A percentile compares a stretch with the other conserved stretches of the same genome.
phyloP scores from a whole-genome alignment of 2,888 invertebrate genomes.

The Cephus pulcher region DNA sequence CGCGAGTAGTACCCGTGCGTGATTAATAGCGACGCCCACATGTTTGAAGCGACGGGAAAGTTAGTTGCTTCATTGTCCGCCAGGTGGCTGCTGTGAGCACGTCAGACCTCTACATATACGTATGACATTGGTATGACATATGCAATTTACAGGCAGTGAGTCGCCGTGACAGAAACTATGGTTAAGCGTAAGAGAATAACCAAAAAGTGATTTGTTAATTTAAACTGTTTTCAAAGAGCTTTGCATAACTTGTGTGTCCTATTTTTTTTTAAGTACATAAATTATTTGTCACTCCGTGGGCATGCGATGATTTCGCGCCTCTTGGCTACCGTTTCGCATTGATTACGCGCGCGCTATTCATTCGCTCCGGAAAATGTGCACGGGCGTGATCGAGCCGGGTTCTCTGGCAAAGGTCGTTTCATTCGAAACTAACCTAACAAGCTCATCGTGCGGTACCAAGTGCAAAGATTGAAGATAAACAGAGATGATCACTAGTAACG shows the following conservation, averaged over 20 bases:
- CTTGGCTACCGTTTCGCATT: slow-evolving; percentile 38
- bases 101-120: neutral
- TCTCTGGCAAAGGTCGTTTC: slow-evolving; percentile 31
- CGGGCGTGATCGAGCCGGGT: neutral
- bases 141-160: neutral
- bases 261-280: slow-evolving; percentile 30
- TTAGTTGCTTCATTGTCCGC: neutral
- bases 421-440: slow-evolving; percentile 45
- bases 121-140: neutral
- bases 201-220: slow-evolving; percentile 49
- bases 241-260: slow-evolving; percentile 29
- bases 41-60: neutral
- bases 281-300: slow-evolving; percentile 32
- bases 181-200: neutral
- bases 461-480: neutral
- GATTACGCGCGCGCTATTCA: slow-evolving; percentile 19
- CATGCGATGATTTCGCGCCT: slow-evolving; percentile 38
- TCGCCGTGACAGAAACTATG: neutral
- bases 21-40: neutral
- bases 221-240: slow-evolving; percentile 42
- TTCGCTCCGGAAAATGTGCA: slow-evolving; percentile 34
- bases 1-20: too few relatives aligned
- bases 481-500: neutral
- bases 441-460: neutral
- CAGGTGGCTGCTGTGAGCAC: neutral